These are phyloP conservation scores for Mustela nigripes DNA, from an alignment of 2,113 vertebrate species.

Conservation along the genomic window DNA sequence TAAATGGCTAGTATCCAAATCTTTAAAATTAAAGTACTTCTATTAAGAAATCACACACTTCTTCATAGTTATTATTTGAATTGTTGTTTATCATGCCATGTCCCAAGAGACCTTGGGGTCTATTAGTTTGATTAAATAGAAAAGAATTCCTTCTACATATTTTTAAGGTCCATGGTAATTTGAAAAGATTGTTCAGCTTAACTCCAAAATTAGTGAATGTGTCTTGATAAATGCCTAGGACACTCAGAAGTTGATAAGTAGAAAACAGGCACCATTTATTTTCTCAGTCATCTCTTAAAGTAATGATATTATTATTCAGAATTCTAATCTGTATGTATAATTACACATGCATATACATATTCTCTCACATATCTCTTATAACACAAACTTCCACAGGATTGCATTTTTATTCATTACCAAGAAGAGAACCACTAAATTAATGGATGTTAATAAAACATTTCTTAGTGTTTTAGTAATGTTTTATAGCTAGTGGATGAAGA, in stretches of 20 bases:
- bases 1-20: too few species aligned
- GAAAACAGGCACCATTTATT: constrained; percentile 61
- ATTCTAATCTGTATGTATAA: constrained; percentile 77
- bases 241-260: background rate
- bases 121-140: constrained; percentile 44
- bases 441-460: constrained; percentile 81
- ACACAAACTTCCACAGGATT: constrained; percentile 74
- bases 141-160: constrained; percentile 48
- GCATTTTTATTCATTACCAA: constrained; percentile 80
- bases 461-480: constrained; percentile 76
- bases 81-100: background rate
- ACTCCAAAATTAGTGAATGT: constrained; percentile 54
- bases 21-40: constrained; percentile 14
- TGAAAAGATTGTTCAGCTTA: constrained; percentile 46
- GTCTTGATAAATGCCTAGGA: background rate
- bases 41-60: background rate
- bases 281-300: constrained; percentile 67
- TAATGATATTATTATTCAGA: constrained; percentile 72
- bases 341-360: constrained; percentile 49
- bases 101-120: background rate
- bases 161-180: constrained; percentile 71
- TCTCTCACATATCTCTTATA: constrained; percentile 66
- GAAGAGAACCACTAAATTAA: constrained; percentile 79
- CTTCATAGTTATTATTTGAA: background rate
- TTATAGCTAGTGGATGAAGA: constrained; percentile 75